Conservation (phyloP, 1,140 invertebrate species). For the Diprion similis region DNA sequence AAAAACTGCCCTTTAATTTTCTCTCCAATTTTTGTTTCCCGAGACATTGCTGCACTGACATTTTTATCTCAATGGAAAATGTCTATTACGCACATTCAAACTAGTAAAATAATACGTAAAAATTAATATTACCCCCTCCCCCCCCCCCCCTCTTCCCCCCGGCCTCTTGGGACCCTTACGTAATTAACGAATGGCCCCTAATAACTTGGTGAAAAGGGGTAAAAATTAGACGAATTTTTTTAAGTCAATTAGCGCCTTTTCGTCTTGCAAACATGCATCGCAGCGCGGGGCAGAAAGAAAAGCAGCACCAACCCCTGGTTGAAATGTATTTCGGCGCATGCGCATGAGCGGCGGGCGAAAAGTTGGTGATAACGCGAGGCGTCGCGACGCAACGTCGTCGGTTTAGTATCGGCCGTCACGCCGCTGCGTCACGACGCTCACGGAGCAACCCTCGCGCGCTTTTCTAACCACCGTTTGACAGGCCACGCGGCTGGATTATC, state of each 20-base stretch:
- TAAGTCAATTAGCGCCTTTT: neutral
- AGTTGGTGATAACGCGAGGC: conserved; percentile 43
- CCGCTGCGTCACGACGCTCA: conserved; percentile 39
- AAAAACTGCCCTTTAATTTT: too few species aligned
- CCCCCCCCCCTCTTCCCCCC: too few species aligned
- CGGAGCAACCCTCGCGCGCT: neutral
- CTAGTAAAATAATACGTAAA: too few species aligned
- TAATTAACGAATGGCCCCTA: too few species aligned
- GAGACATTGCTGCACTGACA: too few species aligned
- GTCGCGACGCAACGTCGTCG: conserved; percentile 30
- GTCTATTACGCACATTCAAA: too few species aligned
- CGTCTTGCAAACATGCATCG: neutral
- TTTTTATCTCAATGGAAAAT: too few species aligned
- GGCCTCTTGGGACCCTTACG: too few species aligned
- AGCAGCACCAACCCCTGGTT: neutral
- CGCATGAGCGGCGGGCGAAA: conserved; percentile 39
- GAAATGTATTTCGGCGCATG: conserved; percentile 27
- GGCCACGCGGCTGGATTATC: neutral
- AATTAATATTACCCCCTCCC: too few species aligned
- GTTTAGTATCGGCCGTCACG: conserved; percentile 45
- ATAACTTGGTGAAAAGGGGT: too few species aligned
- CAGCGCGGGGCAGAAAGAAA: neutral
- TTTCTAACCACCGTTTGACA: conserved; percentile 9
- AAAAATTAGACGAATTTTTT: neutral
- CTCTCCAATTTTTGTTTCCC: too few species aligned